phyloP scores from a whole-genome alignment of 2,113 vertebrate genomes.

The Poicephalus meyeri region DNA sequence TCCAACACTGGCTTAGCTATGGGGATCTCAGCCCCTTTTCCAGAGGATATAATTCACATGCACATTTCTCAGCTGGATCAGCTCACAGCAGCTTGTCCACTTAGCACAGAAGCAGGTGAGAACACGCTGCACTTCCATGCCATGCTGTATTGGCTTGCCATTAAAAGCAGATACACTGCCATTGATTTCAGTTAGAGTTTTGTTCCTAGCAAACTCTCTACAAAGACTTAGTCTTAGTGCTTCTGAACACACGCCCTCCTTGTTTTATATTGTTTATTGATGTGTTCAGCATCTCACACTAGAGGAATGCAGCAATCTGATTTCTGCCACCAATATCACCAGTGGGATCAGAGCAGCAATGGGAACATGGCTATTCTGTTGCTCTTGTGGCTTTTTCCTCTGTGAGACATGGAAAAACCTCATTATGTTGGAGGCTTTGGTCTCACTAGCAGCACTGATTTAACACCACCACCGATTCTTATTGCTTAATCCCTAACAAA shows the following conservation, averaged over 20 bases:
- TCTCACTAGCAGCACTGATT: background rate
- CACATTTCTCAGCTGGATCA: background rate
- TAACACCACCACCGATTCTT: background rate
- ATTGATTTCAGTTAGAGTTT: slow-evolving; percentile 39
- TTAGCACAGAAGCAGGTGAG: slow-evolving; percentile 33
- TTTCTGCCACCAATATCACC: background rate
- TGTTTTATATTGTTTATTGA: background rate
- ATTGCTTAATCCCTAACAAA: slow-evolving; percentile 31
- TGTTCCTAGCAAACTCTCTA: background rate
- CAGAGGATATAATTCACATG: background rate
- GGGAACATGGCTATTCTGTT: background rate
- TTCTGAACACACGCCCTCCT: background rate
- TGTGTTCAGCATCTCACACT: background rate
- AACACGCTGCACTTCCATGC: background rate
- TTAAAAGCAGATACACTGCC: background rate
- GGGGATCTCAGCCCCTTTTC: background rate
- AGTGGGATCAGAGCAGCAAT: background rate
- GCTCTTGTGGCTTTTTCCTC: background rate
- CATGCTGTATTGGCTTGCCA: background rate
- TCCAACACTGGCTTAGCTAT: accelerated
- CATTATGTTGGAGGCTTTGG: background rate
- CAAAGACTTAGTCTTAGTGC: slow-evolving; percentile 9
- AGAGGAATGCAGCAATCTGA: background rate
- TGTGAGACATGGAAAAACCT: background rate
- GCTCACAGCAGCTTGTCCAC: background rate